A percentile compares a stretch with the other conserved stretches of the same genome.
Conservation (phyloP, 2,113 vertebrate genomes). For the Zosterops hypoxanthus region DNA sequence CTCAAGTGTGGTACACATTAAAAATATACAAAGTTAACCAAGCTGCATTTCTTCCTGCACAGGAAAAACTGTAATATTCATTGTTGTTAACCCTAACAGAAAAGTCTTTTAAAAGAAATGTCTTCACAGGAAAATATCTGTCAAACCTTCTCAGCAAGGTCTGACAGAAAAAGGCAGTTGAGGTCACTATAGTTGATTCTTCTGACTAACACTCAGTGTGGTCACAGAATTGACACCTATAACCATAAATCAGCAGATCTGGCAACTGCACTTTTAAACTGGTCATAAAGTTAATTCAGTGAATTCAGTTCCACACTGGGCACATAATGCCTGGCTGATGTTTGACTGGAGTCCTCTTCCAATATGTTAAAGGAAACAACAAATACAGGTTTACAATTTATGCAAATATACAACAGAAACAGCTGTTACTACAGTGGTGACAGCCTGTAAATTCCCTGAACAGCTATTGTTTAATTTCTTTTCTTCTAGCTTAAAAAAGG, state of each 20-base stretch:
- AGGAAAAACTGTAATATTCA: not conserved
- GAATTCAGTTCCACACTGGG: not conserved
- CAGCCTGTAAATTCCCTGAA: not conserved
- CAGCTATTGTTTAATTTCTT: not conserved
- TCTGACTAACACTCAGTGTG: not conserved
- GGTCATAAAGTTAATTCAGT: not conserved
- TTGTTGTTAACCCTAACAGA: not conserved
- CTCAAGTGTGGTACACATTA: not conserved
- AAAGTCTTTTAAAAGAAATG: not conserved
- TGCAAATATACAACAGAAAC: not conserved
- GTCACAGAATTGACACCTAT: not conserved
- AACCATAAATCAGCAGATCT: not conserved
- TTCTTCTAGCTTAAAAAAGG: not conserved
- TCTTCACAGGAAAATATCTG: not conserved
- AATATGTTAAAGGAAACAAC: not conserved
- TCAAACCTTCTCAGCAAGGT: not conserved
- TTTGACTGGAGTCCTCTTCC: not conserved
- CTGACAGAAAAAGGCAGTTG: not conserved
- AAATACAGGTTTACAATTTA: not conserved
- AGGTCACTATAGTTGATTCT: not conserved
- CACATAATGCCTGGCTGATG: not conserved
- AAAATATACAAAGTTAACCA: not conserved
- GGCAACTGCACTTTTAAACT: not conserved
- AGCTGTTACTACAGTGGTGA: not conserved
- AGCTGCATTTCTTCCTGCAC: not conserved